Evolutionary conservation across 53 echinoderm and acorn worm genomes (phyloP).

Genomic region (Patiria pectinifera): DNA sequence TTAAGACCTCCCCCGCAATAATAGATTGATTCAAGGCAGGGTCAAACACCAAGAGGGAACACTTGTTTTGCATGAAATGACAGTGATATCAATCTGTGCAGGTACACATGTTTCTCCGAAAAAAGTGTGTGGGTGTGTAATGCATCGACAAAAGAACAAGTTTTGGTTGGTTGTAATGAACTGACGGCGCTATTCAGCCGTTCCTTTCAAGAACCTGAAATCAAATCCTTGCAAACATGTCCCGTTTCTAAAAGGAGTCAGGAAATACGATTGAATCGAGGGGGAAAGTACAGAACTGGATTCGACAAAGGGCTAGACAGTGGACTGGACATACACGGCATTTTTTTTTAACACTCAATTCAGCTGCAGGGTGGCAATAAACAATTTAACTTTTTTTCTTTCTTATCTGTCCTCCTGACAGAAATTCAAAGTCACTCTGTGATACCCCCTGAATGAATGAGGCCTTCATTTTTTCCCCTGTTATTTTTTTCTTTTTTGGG

Average conservation of each 20-base stretch:
- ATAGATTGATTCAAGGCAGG: not conserved
- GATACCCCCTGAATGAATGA: slow-evolving; percentile 10
- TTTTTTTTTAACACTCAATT: slow-evolving; percentile 44
- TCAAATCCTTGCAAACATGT: slow-evolving; percentile 38
- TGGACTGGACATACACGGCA: slow-evolving; percentile 1
- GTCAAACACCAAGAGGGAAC: not conserved
- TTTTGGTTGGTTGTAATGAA: slow-evolving; percentile 10
- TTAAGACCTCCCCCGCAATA: not conserved
- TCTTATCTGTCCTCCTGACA: slow-evolving; percentile 41
- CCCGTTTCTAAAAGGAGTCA: not conserved
- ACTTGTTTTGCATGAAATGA: not conserved
- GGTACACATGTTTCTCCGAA: slow-evolving; percentile 13
- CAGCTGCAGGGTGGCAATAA: slow-evolving; percentile 66
- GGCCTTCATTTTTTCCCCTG: not conserved
- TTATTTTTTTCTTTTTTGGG: not conserved
- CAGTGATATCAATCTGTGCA: not conserved
- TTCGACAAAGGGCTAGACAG: not conserved
- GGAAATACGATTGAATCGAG: not conserved
- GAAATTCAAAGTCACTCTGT: slow-evolving; percentile 53
- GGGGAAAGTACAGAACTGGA: not conserved
- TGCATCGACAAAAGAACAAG: not conserved
- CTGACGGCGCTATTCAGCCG: not conserved
- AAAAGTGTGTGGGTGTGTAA: not conserved
- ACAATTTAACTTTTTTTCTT: slow-evolving; percentile 28
- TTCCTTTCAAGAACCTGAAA: not conserved